A percentile compares a stretch with the other conserved stretches of the same genome.
Conservation (phyloP, 1,140 invertebrate genomes). For the Anastrepha ludens region DNA sequence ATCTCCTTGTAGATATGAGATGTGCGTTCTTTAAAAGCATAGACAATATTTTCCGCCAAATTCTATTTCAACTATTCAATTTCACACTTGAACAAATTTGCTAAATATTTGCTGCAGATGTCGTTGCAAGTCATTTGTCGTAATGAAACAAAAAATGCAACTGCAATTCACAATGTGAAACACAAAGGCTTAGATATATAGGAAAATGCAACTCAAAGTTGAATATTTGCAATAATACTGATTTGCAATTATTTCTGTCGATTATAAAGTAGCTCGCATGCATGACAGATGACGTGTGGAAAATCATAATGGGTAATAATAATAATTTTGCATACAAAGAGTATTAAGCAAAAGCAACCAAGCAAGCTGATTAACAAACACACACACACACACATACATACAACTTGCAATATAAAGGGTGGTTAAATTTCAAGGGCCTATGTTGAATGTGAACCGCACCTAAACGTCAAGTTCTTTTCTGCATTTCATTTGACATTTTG, state of each 20-base stretch:
- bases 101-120: too few relatives aligned
- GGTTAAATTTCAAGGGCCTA: too few relatives aligned
- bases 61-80: too few relatives aligned
- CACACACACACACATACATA: neutral
- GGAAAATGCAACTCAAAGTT: neutral
- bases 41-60: too few relatives aligned
- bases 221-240: neutral
- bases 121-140: too few relatives aligned
- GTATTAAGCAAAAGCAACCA: neutral
- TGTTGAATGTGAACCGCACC: too few relatives aligned
- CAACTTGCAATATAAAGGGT: too few relatives aligned
- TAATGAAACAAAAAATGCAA: neutral
- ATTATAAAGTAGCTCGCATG: neutral
- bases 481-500: too few relatives aligned
- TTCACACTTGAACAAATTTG: too few relatives aligned
- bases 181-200: neutral
- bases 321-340: conserved; percentile 1
- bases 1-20: too few relatives aligned
- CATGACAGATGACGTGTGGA: neutral
- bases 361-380: neutral
- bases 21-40: too few relatives aligned
- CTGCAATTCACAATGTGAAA: neutral
- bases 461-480: too few relatives aligned
- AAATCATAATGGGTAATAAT: conserved; percentile 6
- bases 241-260: neutral